Conservation (phyloP, 1,140 invertebrate genomes). For the Bombus breviceps region DNA sequence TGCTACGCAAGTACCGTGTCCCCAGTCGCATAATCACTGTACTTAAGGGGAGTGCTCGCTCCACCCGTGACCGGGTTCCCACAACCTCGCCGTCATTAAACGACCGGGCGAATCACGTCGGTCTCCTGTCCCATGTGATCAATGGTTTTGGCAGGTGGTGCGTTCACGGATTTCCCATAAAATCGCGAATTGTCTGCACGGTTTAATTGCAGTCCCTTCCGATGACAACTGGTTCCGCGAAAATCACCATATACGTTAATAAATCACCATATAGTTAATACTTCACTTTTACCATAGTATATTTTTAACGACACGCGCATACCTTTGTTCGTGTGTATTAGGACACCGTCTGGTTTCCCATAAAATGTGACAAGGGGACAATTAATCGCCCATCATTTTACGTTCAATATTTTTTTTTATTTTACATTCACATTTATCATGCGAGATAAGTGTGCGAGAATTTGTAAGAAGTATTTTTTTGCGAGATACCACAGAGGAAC, state of each 20-base stretch:
- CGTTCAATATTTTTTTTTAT: too few relatives aligned
- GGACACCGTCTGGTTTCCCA: background rate
- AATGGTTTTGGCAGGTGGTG: constrained; percentile 75
- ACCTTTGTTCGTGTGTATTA: background rate
- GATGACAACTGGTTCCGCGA: background rate
- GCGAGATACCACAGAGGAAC: too few relatives aligned
- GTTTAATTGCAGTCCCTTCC: constrained; percentile 59
- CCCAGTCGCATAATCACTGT: constrained; percentile 77
- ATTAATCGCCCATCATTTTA: too few relatives aligned
- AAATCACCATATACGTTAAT: constrained; percentile 50
- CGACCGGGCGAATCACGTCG: constrained; percentile 64
- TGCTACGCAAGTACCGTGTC: constrained; percentile 76
- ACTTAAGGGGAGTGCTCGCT: constrained; percentile 73
- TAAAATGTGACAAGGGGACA: background rate
- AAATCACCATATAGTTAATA: constrained; percentile 52
- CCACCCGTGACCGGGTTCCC: constrained; percentile 79
- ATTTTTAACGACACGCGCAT: background rate
- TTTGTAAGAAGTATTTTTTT: too few relatives aligned
- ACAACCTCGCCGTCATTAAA: constrained; percentile 74
- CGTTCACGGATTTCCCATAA: constrained; percentile 77
- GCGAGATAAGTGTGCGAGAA: too few relatives aligned
- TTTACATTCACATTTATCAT: too few relatives aligned
- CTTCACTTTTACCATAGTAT: background rate
- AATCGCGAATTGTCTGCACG: constrained; percentile 27
- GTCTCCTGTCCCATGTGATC: constrained; percentile 56